Base-by-base conservation (phyloP, 2,113 vertebrate species). In the Tympanuchus pallidicinctus region DNA sequence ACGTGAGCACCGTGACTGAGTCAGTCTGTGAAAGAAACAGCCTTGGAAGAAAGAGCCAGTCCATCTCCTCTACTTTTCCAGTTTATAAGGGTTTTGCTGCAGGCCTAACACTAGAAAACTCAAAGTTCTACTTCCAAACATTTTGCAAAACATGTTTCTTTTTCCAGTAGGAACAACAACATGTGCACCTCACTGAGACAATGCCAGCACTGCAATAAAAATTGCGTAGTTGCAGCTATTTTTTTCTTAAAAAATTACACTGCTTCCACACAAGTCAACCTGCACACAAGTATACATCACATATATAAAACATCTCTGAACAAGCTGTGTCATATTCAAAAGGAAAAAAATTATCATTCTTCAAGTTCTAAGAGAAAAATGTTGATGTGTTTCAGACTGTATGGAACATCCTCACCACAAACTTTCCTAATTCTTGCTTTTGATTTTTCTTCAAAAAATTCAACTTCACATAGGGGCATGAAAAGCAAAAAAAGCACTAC, bases 1-100 rank as follows among this genome's bases (percentile, higher is more conserved):
- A 18, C 10, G 76, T 1, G 13, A 76, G 11, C 20, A 77, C 0
- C 1, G 59, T 4, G 11, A 66, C n/a, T 2, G 11, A 80, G 45
- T 56, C 45, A 27, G n/a, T 22, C 21, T 13, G 5, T 21, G 79
- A 83, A 24, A 63, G 52, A 54, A 86, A 1, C 30, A 48, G 13
- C n/a, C 20, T 70, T 42, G 22, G 7, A 78, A 59, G 19, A 45
- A 69, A 79, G 63, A 67, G 12, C 28, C 64, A 14, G 18, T 10
- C 60, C 21, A 67, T 47, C 27, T 84, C 32, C 32, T 66, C 27
- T 59, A 13, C 34, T 47, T 40, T 48, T 0, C 47, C 8, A 82
- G 28, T 34, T 86, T 25, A 14, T 6, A 43, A 25, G 20, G 19
- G 38, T 71, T 75, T 57, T 72, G 27, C 25, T 89, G 84, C 75